Evolutionary conservation across 1,140 invertebrate species (phyloP), one percentile per base, ranked within the genome.

Genomic region (Calycopis cecrops): DNA sequence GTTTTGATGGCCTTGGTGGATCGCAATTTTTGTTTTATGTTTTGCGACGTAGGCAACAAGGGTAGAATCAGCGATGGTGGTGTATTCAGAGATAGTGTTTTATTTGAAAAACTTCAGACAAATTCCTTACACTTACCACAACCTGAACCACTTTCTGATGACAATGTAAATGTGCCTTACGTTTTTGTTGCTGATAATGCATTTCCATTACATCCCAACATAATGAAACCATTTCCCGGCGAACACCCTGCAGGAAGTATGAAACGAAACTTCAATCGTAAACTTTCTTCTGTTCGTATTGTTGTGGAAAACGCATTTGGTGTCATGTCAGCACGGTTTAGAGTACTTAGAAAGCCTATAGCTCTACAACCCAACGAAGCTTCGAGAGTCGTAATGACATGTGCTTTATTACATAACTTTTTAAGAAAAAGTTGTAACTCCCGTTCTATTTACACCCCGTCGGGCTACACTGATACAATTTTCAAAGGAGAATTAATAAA

Each of bases 281-380:
- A 75, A 56, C 48, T 85, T 7, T 76, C 69, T 57, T 42, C 54
- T 57, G 76, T 72, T 17, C 62, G 75, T 9, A 60, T 73, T 52
- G 72, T 81, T 34, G 74, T 89, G 10, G 88, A 90, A 73, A 90
- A 89, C 75, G 76, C 76, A 37, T 90, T 90, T 73, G 88, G 87
- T 11, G 83, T 89, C n/a, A n/a, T 87, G 53, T 67, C 78, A 11
- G 59, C 69, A 6, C 65, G 65, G 51, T 89, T 87, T 75, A 58
- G 79, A 60, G 64, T 89, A 52, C 75, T 88, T 16, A 53, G 63
- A 62, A 84, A 71, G 60, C 70, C 74, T 34, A 68, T 86, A 18
- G 48, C 59, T 17, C 57, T 78, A 11, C 42, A 72, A 18, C 67
- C 66, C 28, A 66, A 82, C 44, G 65, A 61, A 44, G 73, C 65